Evolutionary conservation across 92 coral and sea anemone genomes (phyloP).

Genomic region (Porites rus): DNA sequence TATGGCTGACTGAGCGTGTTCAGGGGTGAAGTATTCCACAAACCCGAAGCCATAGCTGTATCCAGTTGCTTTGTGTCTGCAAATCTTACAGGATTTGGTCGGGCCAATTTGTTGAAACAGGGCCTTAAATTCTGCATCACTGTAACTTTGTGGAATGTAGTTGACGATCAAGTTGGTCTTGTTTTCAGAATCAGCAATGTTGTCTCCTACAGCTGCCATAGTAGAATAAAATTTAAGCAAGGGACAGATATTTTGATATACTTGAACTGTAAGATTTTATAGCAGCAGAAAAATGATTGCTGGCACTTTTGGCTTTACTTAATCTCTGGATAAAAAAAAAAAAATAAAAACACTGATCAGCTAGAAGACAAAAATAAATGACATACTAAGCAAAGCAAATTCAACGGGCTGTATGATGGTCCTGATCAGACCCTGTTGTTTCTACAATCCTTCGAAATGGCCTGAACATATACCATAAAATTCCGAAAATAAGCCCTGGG

Average conservation of each 20-base stretch:
- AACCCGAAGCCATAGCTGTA: conserved; percentile 92
- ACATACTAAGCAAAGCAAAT: neutral
- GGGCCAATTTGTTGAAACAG: conserved; percentile 78
- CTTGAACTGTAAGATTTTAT: conserved; percentile 24
- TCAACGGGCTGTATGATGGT: neutral
- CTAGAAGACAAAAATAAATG: conserved; percentile 6
- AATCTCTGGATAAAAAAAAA: conserved; percentile 49
- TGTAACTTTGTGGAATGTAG: conserved; percentile 80
- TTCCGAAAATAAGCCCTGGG: no score
- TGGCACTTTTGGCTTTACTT: conserved; percentile 45
- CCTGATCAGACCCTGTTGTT: neutral
- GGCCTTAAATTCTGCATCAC: conserved; percentile 72
- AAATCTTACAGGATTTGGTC: conserved; percentile 79
- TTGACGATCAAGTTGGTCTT: conserved; percentile 84
- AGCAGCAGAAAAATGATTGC: conserved; percentile 45
- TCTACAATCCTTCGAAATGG: no score
- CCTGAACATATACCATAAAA: no score
- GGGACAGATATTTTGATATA: conserved; percentile 31
- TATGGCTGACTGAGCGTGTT: conserved; percentile 86
- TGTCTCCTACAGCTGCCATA: conserved; percentile 44
- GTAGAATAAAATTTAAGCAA: conserved; percentile 48
- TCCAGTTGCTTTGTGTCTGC: conserved; percentile 80
- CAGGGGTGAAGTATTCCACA: conserved; percentile 87
- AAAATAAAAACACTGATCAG: conserved; percentile 31
- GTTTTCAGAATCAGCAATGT: conserved; percentile 23